Conservation (phyloP, 2,888 invertebrate species). For the Argyresthia goedartella region DNA sequence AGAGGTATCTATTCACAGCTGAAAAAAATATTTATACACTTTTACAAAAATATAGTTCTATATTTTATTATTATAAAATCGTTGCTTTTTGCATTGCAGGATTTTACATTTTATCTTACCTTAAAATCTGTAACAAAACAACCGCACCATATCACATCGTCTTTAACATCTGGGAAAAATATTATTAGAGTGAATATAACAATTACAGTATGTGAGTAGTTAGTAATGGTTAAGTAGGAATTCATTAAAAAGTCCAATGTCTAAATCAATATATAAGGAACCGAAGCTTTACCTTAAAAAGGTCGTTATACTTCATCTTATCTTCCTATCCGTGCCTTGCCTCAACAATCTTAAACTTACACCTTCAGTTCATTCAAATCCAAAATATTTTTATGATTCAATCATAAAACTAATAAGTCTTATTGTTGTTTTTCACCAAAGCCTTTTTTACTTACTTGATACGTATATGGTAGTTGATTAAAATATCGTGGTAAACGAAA, state of each 20-base stretch:
- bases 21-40: too few relatives aligned
- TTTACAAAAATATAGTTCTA: not conserved
- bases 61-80: not conserved
- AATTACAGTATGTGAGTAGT: not conserved
- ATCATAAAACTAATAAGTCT: too few relatives aligned
- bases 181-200: not conserved
- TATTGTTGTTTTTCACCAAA: too few relatives aligned
- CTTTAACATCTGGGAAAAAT: not conserved
- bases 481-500: too few relatives aligned
- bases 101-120: not conserved
- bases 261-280: too few relatives aligned
- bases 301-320: not conserved
- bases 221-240: not conserved
- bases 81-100: not conserved
- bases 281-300: too few relatives aligned
- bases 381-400: too few relatives aligned
- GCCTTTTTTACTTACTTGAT: too few relatives aligned
- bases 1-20: too few relatives aligned
- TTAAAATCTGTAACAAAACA: not conserved
- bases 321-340: slow-evolving; percentile 3
- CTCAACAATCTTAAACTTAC: not conserved
- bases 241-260: not conserved
- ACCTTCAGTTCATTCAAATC: not conserved
- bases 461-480: too few relatives aligned
- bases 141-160: too few relatives aligned